Base-by-base conservation (phyloP, 2,113 vertebrate species). In the Neofelis nebulosa region DNA sequence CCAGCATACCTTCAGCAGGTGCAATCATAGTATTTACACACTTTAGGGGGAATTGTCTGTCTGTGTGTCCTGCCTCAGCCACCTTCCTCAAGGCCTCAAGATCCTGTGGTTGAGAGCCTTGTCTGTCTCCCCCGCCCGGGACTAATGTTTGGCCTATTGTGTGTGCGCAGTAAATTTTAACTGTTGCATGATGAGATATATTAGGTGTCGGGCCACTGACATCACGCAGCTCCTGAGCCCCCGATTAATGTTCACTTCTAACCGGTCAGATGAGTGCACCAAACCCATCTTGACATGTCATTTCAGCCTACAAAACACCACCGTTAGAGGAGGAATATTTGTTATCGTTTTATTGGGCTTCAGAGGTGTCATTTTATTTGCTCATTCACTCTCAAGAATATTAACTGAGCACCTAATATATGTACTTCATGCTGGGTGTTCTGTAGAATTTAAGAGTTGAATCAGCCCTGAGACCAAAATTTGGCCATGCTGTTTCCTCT, bases 21-120 rank as follows among this genome's bases (percentile, higher is more conserved):
- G 50, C 88, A 55, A 0, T 55, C 4, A 3, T 1, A 15, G 45
- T 4, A 38, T 13, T 73, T 55, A 36, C 0, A 29, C 11, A 10
- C 73, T 68, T 52, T 16, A 45, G 2, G 4, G 25, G 45, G 4
- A 63, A 29, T 57, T 7, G 81, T 33, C 52, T 52, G 41, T 79
- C 61, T 16, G 5, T 4, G 38, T 31, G 23, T 45, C 9, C 41
- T 8, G 7, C 76, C 71, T 25, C 33, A 76, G 41, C 45, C 12
- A 1, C 61, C 36, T 73, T 73, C 27, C 38, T 36, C 23, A 50
- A 33, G 33, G 16, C n/a, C 4, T 3, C 1, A 7, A 63, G 41
- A 15, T 80, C 41, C 10, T 23, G 41, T 65, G 31, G 45, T 5
- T n/a, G n/a, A 69, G 33, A 41, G 41, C 29, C 9, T 48, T 12